These are phyloP conservation scores for Seriola dumerili DNA, from an alignment of 2,113 vertebrate genomes.

Conservation along the genomic window DNA sequence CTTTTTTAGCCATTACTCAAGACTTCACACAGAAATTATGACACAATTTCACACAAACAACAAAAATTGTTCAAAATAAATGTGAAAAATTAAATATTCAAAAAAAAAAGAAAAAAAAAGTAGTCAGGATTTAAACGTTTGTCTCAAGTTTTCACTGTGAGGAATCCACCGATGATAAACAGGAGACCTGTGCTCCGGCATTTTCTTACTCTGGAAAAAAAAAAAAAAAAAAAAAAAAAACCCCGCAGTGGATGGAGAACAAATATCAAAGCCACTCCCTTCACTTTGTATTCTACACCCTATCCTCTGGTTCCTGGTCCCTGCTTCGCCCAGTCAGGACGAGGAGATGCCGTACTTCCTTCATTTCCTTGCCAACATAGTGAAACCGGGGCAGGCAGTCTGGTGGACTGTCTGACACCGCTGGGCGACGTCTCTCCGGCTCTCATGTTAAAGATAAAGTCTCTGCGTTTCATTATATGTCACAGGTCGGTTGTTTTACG, in stretches of 20 bases:
- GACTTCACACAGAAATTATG: too few relatives aligned
- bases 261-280: conserved; percentile 43
- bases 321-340: conserved; percentile 59
- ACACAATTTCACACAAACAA: too few relatives aligned
- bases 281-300: conserved; percentile 59
- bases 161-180: neutral
- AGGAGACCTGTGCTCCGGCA: neutral
- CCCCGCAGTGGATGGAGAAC: conserved; percentile 37
- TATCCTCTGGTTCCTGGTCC: conserved; percentile 61
- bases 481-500: conserved; percentile 11
- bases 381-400: conserved; percentile 36
- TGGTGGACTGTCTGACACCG: conserved; percentile 25
- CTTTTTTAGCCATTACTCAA: too few relatives aligned
- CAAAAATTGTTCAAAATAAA: too few relatives aligned
- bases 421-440: conserved; percentile 19
- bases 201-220: conserved; percentile 58
- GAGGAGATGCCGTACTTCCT: conserved; percentile 64
- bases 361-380: conserved; percentile 67
- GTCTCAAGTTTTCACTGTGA: neutral
- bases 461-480: conserved; percentile 11
- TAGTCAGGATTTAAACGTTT: neutral
- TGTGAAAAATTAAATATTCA: too few relatives aligned
- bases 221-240: conserved; percentile 33
- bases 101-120: too few relatives aligned
- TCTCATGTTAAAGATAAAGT: conserved; percentile 11